Evolutionary conservation across 2,888 invertebrate genomes (phyloP).

Genomic region (Drosophila anomalipes): DNA sequence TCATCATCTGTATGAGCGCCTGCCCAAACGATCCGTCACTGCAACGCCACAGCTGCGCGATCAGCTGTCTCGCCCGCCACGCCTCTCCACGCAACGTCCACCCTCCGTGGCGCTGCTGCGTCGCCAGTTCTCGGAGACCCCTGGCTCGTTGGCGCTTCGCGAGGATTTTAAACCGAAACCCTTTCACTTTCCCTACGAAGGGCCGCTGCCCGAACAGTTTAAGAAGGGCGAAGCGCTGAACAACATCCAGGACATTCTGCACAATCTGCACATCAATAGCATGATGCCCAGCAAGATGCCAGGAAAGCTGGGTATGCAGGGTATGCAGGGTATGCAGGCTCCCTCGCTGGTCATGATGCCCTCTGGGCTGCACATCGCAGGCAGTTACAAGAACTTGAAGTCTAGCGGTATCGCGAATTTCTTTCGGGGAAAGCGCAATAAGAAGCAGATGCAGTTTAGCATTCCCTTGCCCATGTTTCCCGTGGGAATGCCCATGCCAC

Average conservation of each 20-base stretch:
- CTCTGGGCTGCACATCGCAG: constrained; percentile 83
- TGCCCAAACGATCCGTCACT: constrained; percentile 81
- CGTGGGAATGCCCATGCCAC: constrained; percentile 56
- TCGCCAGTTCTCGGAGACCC: constrained; percentile 74
- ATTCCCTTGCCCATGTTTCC: constrained; percentile 72
- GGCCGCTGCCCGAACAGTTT: constrained; percentile 83
- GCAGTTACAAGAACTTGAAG: constrained; percentile 83
- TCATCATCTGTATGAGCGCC: constrained; percentile 79
- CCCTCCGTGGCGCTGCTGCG: constrained; percentile 63
- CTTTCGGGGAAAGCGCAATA: constrained; percentile 82
- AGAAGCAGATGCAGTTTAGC: constrained; percentile 80
- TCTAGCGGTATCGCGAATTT: constrained; percentile 83
- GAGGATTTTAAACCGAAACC: constrained; percentile 82
- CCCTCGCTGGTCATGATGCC: constrained; percentile 78
- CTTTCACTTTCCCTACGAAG: constrained; percentile 84
- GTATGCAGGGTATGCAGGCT: constrained; percentile 25
- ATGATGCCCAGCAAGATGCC: constrained; percentile 58
- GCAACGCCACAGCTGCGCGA: constrained; percentile 79
- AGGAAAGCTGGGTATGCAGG: constrained; percentile 25
- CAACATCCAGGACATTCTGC: constrained; percentile 84
- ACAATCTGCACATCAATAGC: constrained; percentile 72
- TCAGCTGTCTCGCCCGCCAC: constrained; percentile 82
- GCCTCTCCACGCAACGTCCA: constrained; percentile 74
- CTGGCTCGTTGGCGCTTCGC: constrained; percentile 57
- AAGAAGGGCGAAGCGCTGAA: constrained; percentile 76